These are phyloP conservation scores for Eretmochelys imbricata DNA, from an alignment of 2,113 vertebrate genomes.

Conservation along the genomic window DNA sequence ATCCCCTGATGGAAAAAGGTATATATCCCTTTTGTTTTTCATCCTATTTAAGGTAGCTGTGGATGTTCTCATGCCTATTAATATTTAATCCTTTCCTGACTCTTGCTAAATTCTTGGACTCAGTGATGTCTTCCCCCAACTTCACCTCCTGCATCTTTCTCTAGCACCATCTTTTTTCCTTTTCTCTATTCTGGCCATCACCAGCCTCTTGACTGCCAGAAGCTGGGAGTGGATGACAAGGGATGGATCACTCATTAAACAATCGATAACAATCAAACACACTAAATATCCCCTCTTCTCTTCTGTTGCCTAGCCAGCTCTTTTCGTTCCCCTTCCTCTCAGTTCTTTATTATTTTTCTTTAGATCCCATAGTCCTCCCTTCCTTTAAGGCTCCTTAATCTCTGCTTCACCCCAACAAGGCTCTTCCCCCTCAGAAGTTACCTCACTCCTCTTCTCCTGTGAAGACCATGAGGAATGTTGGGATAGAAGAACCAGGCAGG, in stretches of 20 bases:
- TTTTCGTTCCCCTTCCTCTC: background rate
- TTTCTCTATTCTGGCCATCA: background rate
- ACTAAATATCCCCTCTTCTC: background rate
- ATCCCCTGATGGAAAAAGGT: background rate
- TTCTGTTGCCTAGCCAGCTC: background rate
- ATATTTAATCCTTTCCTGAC: background rate
- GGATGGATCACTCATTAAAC: background rate
- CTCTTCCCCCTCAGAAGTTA: background rate
- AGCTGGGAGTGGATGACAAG: background rate
- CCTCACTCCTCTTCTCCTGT: background rate
- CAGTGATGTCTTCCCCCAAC: background rate
- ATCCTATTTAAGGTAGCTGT: background rate
- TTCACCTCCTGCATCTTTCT: background rate
- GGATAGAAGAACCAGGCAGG: background rate
- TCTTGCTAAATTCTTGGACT: background rate
- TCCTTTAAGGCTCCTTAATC: background rate
- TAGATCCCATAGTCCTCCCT: background rate
- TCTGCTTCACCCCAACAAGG: background rate
- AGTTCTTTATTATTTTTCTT: background rate
- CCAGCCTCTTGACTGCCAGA: background rate
- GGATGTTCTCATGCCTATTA: background rate
- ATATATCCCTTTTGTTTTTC: background rate
- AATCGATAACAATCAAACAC: background rate
- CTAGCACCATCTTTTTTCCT: background rate
- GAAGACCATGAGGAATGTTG: background rate